phyloP scores from a whole-genome alignment of 2,888 invertebrate species.

The Spodoptera littoralis region DNA sequence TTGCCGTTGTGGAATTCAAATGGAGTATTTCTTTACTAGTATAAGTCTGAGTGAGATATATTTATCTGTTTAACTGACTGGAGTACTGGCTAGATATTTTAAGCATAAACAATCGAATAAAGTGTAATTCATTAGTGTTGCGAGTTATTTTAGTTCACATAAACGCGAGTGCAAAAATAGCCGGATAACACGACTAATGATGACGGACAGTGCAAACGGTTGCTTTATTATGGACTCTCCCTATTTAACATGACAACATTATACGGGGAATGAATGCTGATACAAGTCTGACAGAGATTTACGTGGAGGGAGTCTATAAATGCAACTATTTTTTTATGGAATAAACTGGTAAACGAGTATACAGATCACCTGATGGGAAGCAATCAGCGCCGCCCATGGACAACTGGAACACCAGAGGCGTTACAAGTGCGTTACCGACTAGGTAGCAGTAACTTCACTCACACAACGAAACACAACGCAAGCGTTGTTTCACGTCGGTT shows the following conservation, averaged over 20 bases:
- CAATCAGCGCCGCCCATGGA: too few species aligned
- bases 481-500: too few species aligned
- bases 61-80: slow-evolving; percentile 32
- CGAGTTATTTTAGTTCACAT: slow-evolving; percentile 46
- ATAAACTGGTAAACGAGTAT: too few species aligned
- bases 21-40: slow-evolving; percentile 34
- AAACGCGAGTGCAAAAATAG: slow-evolving; percentile 63
- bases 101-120: slow-evolving; percentile 41
- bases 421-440: too few species aligned
- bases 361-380: too few species aligned
- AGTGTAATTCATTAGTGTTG: slow-evolving; percentile 49
- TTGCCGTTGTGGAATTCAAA: slow-evolving; percentile 23
- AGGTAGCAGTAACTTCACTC: too few species aligned
- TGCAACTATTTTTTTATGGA: slow-evolving; percentile 1
- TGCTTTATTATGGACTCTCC: slow-evolving; percentile 60
- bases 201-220: slow-evolving; percentile 73
- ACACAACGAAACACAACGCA: too few species aligned
- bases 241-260: slow-evolving; percentile 56
- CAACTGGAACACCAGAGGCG: too few species aligned
- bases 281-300: slow-evolving; percentile 41
- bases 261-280: slow-evolving; percentile 46
- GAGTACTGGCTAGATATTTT: slow-evolving; percentile 40
- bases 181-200: slow-evolving; percentile 67
- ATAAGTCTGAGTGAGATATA: slow-evolving; percentile 37
- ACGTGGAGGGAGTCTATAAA: slow-evolving; percentile 23